Evolutionary conservation across 2,888 invertebrate genomes (phyloP).

Genomic region (Cerastoderma edule): DNA sequence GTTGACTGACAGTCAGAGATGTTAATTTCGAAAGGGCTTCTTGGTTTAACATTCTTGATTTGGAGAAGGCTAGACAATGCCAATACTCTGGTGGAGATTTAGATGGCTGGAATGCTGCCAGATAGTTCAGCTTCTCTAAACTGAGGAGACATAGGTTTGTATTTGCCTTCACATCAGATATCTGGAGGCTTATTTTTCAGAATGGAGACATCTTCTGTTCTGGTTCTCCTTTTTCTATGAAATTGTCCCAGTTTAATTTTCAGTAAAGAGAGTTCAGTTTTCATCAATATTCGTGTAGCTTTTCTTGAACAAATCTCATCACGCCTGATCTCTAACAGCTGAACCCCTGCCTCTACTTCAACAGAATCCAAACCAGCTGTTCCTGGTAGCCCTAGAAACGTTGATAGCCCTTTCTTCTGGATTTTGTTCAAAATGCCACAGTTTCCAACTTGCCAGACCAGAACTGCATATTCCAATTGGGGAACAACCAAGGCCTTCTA

Average conservation of each 20-base stretch:
- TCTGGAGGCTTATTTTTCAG: neutral
- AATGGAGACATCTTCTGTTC: slow-evolving; percentile 1
- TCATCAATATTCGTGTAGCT: too few relatives aligned
- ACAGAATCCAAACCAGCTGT: slow-evolving; percentile 24
- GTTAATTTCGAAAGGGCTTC: too few relatives aligned
- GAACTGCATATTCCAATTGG: slow-evolving; percentile 24
- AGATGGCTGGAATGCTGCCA: slow-evolving; percentile 4
- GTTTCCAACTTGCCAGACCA: slow-evolving; percentile 25
- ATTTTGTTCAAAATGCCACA: slow-evolving; percentile 15
- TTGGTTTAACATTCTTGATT: neutral
- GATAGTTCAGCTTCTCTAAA: slow-evolving; percentile 4
- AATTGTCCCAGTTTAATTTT: too few relatives aligned
- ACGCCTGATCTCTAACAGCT: too few relatives aligned
- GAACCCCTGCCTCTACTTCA: too few relatives aligned
- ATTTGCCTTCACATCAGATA: neutral
- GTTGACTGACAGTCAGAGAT: too few relatives aligned
- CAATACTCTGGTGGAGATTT: slow-evolving; percentile 18
- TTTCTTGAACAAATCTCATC: too few relatives aligned
- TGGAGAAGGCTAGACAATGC: slow-evolving; percentile 8
- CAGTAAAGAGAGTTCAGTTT: too few relatives aligned
- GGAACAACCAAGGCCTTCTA: slow-evolving; percentile 17
- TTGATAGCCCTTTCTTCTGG: slow-evolving; percentile 20
- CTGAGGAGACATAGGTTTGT: neutral
- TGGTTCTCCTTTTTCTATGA: slow-evolving; percentile 16
- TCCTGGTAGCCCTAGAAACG: slow-evolving; percentile 17